A percentile compares a stretch with the other conserved stretches of the same genome.
Conservation (phyloP, 2,113 vertebrate species). For the Xiphorhynchus elegans region DNA sequence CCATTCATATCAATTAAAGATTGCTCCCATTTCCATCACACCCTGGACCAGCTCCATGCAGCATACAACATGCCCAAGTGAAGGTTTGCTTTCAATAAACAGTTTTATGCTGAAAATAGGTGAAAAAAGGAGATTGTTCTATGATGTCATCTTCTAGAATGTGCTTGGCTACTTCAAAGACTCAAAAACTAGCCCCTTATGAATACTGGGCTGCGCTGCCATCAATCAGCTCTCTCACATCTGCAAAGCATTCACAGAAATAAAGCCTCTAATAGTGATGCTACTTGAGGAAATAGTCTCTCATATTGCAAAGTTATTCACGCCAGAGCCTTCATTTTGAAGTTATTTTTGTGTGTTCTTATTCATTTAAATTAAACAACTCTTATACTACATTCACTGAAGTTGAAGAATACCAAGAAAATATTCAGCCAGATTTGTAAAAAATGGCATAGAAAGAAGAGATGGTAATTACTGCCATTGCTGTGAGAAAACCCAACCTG, state of each 20-base stretch:
- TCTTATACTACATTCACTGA: background rate
- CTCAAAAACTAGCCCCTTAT: background rate
- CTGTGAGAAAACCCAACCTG: background rate
- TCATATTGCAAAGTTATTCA: conserved; percentile 41
- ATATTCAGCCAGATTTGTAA: background rate
- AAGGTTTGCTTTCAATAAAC: background rate
- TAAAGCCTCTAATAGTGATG: conserved; percentile 27
- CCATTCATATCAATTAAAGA: conserved; percentile 45
- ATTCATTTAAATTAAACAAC: conserved; percentile 36
- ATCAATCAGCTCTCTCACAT: conserved; percentile 1
- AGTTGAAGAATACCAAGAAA: conserved; percentile 9
- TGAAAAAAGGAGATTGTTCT: background rate
- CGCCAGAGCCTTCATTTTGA: conserved; percentile 16
- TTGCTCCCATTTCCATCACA: background rate
- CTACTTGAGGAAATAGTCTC: conserved; percentile 44
- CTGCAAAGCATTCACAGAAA: conserved; percentile 43
- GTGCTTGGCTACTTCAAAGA: background rate
- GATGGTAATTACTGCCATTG: background rate
- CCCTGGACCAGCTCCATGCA: background rate
- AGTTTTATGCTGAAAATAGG: background rate
- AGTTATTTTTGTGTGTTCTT: conserved; percentile 39
- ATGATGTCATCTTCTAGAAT: background rate
- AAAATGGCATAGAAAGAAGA: conserved; percentile 13
- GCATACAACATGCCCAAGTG: background rate
- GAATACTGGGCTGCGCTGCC: background rate